Evolutionary conservation across 2,797 vertebrate species (phyloP).

Genomic region (Microhierax caerulescens): DNA sequence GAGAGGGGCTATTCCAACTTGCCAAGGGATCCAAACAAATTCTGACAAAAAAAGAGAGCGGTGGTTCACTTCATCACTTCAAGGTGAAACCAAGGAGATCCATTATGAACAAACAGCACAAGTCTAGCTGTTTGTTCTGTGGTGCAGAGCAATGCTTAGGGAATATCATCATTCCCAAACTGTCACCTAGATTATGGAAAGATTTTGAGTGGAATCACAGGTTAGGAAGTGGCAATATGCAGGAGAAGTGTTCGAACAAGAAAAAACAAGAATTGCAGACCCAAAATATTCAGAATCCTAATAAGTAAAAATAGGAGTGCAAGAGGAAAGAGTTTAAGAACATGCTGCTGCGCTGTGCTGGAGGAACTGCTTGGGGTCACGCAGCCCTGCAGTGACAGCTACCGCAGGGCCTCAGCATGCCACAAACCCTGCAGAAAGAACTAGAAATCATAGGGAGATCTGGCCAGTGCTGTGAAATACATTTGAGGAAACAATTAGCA

Average conservation of each 20-base stretch:
- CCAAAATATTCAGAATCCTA: background rate
- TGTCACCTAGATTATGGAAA: background rate
- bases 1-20: background rate
- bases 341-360: background rate
- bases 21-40: background rate
- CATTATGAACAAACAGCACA: background rate
- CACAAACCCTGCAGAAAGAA: background rate
- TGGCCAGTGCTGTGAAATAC: background rate
- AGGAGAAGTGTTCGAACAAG: background rate
- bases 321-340: background rate
- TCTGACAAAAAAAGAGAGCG: background rate
- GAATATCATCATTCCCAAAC: background rate
- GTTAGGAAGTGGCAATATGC: background rate
- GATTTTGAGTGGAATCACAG: background rate
- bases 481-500: background rate
- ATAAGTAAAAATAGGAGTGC: background rate
- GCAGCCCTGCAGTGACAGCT: background rate
- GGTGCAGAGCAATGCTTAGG: background rate
- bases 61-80: background rate
- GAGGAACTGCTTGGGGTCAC: background rate
- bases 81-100: background rate
- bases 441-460: background rate
- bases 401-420: background rate
- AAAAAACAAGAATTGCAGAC: background rate
- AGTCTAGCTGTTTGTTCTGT: too few relatives aligned